These are phyloP conservation scores for Agapostemon virescens DNA, from an alignment of 2,888 invertebrate species.

Conservation along the genomic window DNA sequence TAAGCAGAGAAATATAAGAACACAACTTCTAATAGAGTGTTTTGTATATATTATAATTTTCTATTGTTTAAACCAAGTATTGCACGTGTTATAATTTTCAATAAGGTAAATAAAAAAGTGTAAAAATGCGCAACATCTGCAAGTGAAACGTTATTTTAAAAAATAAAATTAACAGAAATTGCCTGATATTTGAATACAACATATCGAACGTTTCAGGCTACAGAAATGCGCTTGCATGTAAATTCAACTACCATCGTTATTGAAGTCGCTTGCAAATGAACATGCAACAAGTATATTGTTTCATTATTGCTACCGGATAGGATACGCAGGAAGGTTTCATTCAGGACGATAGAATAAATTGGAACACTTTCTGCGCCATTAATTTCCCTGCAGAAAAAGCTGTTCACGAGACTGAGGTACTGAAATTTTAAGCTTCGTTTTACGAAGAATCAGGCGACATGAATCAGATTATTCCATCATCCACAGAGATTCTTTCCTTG, in stretches of 20 bases:
- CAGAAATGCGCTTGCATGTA: background rate
- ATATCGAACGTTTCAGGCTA: background rate
- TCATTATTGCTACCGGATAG: background rate
- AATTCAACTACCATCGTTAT: background rate
- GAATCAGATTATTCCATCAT: constrained; percentile 1
- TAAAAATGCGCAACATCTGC: background rate
- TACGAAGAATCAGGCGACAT: background rate
- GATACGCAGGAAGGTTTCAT: background rate
- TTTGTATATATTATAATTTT: too few relatives aligned
- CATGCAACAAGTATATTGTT: constrained; percentile 7
- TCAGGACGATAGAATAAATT: background rate
- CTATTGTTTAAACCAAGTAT: background rate
- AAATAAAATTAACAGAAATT: background rate
- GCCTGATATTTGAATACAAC: background rate
- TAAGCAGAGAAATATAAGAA: too few relatives aligned
- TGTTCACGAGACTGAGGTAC: background rate
- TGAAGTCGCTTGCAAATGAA: constrained; percentile 1
- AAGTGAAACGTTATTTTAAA: background rate
- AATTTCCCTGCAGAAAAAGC: background rate
- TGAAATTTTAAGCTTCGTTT: background rate
- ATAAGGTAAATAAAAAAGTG: background rate
- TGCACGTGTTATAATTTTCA: background rate
- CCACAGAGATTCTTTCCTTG: background rate
- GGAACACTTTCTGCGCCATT: constrained; percentile 4
- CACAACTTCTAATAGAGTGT: too few relatives aligned